Evolutionary conservation across 1,140 invertebrate species (phyloP).

Genomic region (Tetragnatha versicolor): DNA sequence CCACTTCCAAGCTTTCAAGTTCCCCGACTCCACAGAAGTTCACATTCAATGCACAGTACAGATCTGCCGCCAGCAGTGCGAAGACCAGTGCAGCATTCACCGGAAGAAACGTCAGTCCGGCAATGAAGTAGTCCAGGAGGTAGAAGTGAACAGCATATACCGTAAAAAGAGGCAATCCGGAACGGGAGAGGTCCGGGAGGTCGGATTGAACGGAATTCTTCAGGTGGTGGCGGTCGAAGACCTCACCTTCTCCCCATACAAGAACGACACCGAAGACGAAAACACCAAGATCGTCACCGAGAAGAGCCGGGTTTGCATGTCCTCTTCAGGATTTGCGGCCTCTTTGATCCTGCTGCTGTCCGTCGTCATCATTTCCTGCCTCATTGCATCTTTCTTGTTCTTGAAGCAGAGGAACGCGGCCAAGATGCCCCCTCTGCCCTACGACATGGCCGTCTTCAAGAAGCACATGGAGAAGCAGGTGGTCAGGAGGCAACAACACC

Average conservation of each 20-base stretch:
- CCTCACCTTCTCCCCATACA: conserved; percentile 78
- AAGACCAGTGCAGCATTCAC: conserved; percentile 58
- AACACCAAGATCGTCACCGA: conserved; percentile 66
- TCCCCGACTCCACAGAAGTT: conserved; percentile 60
- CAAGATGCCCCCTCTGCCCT: conserved; percentile 44
- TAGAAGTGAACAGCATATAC: no score
- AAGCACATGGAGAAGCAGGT: conserved; percentile 49
- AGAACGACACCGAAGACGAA: conserved; percentile 62
- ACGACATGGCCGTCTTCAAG: conserved; percentile 55
- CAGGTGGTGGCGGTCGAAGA: conserved; percentile 84
- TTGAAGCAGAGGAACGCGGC: conserved; percentile 62
- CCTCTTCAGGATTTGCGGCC: conserved; percentile 85
- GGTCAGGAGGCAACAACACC: conserved; percentile 12
- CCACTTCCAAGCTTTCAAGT: conserved; percentile 75
- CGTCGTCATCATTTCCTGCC: conserved; percentile 80
- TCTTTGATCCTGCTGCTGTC: conserved; percentile 80
- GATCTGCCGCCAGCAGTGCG: conserved; percentile 60
- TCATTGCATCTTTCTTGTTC: conserved; percentile 84
- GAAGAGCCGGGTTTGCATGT: conserved; percentile 82
- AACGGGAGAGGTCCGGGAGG: conserved; percentile 53
- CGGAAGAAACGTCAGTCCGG: conserved; percentile 51
- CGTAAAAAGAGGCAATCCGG: no score
- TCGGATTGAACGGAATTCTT: conserved; percentile 63
- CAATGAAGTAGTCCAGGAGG: not conserved
- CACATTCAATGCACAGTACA: conserved; percentile 62